These are phyloP conservation scores for Hermatobates lingyangjiaoensis DNA, from an alignment of 1,140 invertebrate species.

Conservation along the genomic window DNA sequence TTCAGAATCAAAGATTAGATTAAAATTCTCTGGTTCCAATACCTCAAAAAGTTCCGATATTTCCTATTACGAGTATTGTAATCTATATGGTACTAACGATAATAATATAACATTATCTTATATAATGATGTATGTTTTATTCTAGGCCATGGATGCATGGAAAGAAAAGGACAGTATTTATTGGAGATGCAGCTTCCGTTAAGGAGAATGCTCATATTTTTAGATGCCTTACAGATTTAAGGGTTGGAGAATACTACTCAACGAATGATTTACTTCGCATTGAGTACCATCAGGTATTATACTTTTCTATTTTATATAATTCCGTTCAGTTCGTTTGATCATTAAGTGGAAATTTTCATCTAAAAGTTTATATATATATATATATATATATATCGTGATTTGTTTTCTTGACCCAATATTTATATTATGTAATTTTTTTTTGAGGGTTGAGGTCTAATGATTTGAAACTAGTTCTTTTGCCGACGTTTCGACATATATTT, in stretches of 20 bases:
- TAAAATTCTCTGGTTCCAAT: no score
- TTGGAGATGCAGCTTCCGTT: slow-evolving; percentile 33
- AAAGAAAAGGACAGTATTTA: slow-evolving; percentile 30
- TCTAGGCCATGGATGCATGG: slow-evolving; percentile 21
- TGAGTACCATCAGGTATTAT: slow-evolving; percentile 6
- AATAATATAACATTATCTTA: neutral
- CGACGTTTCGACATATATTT: no score
- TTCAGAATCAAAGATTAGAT: neutral
- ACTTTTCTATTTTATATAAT: neutral
- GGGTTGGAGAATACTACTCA: slow-evolving; percentile 19
- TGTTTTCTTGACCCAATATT: neutral
- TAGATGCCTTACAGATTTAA: slow-evolving; percentile 24
- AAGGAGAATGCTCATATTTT: slow-evolving; percentile 33
- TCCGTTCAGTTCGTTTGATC: slow-evolving; percentile 19
- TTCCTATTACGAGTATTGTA: neutral
- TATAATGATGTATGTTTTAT: slow-evolving; percentile 4
- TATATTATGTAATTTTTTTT: no score
- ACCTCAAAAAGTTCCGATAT: neutral
- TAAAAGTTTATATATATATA: neutral
- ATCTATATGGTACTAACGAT: neutral
- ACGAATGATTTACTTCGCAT: neutral
- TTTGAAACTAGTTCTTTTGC: no score
- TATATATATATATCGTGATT: neutral
- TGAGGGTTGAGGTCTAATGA: no score
- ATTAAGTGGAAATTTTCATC: slow-evolving; percentile 3